phyloP scores from a whole-genome alignment of 2,797 vertebrate species.

The Sphenopsis melanotis region DNA sequence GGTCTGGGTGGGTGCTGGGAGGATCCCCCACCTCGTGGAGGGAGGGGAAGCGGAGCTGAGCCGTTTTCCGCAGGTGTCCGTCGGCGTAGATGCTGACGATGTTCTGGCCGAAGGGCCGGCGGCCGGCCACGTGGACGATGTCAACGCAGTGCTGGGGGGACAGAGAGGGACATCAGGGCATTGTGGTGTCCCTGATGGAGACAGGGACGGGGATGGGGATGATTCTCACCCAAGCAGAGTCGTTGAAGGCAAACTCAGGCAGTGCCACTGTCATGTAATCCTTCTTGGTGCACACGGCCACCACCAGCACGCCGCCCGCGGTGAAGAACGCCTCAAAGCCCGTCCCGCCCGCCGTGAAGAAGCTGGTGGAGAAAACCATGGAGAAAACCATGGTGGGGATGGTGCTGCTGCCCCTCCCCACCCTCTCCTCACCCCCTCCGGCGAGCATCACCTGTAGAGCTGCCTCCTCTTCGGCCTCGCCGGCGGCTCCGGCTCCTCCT shows the following conservation, averaged over 20 bases:
- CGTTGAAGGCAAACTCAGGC: constrained; percentile 81
- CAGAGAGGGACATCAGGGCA: fast-evolving
- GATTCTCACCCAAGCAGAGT: constrained; percentile 87
- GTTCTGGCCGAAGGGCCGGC: constrained; percentile 93
- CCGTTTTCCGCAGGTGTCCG: constrained; percentile 79
- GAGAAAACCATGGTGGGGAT: background rate
- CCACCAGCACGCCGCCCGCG: constrained; percentile 86
- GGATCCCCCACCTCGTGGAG: constrained; percentile 83
- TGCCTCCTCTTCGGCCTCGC: constrained; percentile 80
- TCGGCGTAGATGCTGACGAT: constrained; percentile 88
- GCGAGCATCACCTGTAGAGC: constrained; percentile 85
- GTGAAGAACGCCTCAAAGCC: constrained; percentile 98
- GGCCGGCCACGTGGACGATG: constrained; percentile 86
- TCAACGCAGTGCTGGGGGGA: constrained; percentile 86
- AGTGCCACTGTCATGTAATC: constrained; percentile 92
- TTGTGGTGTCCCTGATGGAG: fast-evolving
- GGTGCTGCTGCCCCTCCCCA: background rate
- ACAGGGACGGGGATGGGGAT: fast-evolving
- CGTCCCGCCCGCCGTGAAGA: constrained; percentile 90
- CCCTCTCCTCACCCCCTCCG: background rate
- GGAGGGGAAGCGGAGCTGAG: constrained; percentile 89
- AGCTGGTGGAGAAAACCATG: constrained; percentile 67
- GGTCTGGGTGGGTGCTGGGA: fast-evolving
- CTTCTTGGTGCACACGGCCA: constrained; percentile 96
- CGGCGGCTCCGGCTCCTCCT: background rate